Evolutionary conservation across 2,797 vertebrate species (phyloP), one percentile per base, ranked within the genome.

Genomic region (Nothura maculosa): DNA sequence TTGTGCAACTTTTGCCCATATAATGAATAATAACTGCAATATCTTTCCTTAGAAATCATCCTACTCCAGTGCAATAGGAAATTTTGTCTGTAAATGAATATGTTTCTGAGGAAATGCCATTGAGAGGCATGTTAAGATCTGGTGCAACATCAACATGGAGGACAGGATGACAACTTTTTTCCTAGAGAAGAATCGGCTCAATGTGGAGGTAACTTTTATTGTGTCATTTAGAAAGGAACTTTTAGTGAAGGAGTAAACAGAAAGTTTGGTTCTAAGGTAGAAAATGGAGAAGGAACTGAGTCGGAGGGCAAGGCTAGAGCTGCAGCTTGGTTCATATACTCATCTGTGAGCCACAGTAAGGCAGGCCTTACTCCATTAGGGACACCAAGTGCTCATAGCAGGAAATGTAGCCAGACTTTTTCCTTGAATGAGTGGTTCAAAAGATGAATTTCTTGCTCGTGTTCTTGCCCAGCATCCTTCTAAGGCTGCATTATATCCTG

Each of bases 331-430:
- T 28, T 68, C 42, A 77, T 42, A 18, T 57, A 40, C 20, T 81
- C n/a, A 40, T 40, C 32, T 18, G 28, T 55, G 57, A 57, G 36
- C 42, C 5, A 3, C 34, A 47, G 6, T 36, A 52, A 68, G 28
- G 19, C 42, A 63, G 30, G 4, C 42, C 27, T 25, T 18, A 30
- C 48, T 19, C 22, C 45, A 22, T 52, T 22, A 55, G 28, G 60
- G 20, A 25, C 4, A 2, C 24, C 27, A 24, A 38, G 28, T 36
- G 34, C 40, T 48, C 11, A 43, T 1, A 13, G 34, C n/a, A 50
- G 17, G 52, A 74, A 69, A 75, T 12, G 5, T 2, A 5, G 36
- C 6, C 0, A 2, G 54, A 10, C 1, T 11, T 81, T 73, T 40
- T 38, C 1, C 4, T 27, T 54, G 55, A 11, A 43, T 62, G 24